Evolutionary conservation across 2,113 vertebrate genomes (phyloP).

Genomic region (Halichoerus grypus): DNA sequence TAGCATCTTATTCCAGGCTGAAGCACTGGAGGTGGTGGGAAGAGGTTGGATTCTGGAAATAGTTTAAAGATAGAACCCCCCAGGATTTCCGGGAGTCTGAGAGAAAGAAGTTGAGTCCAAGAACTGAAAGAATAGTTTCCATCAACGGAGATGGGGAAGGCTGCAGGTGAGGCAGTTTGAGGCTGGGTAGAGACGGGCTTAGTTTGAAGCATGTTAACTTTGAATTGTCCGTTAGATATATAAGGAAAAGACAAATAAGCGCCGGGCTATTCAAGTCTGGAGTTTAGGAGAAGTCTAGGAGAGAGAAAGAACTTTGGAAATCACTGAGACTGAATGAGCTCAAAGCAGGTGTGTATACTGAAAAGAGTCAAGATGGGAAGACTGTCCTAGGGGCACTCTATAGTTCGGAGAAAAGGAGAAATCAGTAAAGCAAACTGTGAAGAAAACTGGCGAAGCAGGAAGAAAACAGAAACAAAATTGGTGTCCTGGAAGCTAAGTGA

Average conservation of each 20-base stretch:
- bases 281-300: neutral
- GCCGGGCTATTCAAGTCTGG: neutral
- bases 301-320: neutral
- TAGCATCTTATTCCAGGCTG: neutral
- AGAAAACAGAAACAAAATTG: neutral
- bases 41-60: conserved; percentile 10
- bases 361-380: neutral
- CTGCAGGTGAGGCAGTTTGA: neutral
- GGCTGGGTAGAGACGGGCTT: neutral
- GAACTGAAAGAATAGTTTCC: neutral
- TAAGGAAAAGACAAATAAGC: neutral
- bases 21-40: neutral
- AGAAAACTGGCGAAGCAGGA: neutral
- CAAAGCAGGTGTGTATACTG: neutral
- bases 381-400: neutral
- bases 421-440: neutral
- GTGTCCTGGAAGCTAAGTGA: neutral
- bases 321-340: neutral
- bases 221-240: neutral
- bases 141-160: neutral
- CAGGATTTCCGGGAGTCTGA: neutral
- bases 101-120: neutral
- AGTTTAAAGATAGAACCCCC: neutral
- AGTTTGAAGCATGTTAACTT: neutral
- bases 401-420: neutral